Percentiles rank a stretch among this genome's conserved stretches.
Evolutionary conservation across 35 echinoderm and acorn worm genomes (phyloP).

Genomic region (Ptychodera flava): DNA sequence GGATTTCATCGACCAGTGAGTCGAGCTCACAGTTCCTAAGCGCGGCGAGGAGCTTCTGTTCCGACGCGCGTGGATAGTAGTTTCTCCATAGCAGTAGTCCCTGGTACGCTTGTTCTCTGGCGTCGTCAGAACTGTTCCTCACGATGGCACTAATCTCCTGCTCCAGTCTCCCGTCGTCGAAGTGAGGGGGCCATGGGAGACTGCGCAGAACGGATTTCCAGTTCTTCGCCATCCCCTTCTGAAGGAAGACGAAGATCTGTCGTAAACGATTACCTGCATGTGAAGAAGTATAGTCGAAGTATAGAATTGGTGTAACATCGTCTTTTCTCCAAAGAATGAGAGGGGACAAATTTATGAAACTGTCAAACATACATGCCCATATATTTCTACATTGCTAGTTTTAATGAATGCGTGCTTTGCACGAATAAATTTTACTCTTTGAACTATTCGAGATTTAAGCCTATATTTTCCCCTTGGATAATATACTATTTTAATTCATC

Average conservation of each 20-base stretch:
- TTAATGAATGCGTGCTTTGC: no score
- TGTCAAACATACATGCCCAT: no score
- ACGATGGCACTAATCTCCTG: neutral
- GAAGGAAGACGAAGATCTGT: neutral
- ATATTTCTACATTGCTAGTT: no score
- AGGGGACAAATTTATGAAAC: no score
- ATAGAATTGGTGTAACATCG: no score
- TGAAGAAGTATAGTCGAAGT: no score
- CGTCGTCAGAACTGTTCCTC: neutral
- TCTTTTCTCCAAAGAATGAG: no score
- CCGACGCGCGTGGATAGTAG: neutral
- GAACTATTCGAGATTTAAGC: no score
- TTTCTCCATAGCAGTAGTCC: neutral
- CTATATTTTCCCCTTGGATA: no score
- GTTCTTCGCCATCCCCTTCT: neutral
- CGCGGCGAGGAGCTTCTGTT: neutral
- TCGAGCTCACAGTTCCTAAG: neutral
- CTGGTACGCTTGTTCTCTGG: neutral
- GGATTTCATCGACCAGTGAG: neutral
- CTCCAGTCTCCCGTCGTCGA: neutral
- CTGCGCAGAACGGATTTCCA: neutral
- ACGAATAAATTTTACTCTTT: no score
- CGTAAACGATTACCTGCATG: neutral
- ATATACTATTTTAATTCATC: no score
- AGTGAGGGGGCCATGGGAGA: neutral